Percentiles rank a stretch among this genome's conserved stretches.
These are phyloP conservation scores for Eupithecia exiguata DNA, from an alignment of 2,888 invertebrate species.

Conservation along the genomic window DNA sequence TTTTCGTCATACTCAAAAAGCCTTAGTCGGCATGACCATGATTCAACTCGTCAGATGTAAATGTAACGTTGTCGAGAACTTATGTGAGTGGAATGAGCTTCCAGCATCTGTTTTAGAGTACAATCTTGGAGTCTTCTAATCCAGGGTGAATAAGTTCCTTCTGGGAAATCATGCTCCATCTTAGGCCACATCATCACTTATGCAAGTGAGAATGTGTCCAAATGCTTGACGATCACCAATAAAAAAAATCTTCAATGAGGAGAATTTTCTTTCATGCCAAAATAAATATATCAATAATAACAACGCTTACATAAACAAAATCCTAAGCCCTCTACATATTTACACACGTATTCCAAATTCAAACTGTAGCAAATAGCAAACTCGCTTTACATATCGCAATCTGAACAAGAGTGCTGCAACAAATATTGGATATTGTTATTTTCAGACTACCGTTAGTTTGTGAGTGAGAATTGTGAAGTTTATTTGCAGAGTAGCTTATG, in stretches of 20 bases:
- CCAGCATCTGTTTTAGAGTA: no score
- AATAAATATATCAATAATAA: no score
- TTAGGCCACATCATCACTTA: no score
- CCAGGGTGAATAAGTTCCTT: no score
- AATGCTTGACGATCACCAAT: no score
- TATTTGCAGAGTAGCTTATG: neutral
- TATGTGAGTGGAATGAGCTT: no score
- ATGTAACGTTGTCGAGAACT: no score
- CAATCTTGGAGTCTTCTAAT: no score
- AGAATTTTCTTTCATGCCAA: neutral
- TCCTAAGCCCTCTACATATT: neutral
- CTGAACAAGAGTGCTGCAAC: conserved; percentile 2
- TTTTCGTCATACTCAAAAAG: neutral
- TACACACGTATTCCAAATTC: neutral
- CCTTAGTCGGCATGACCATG: neutral
- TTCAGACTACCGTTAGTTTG: neutral
- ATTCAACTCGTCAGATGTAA: neutral
- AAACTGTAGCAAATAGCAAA: conserved; percentile 2
- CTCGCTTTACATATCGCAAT: conserved; percentile 7
- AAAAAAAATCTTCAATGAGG: no score
- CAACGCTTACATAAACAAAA: neutral
- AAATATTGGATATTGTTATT: conserved; percentile 1
- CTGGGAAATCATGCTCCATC: no score
- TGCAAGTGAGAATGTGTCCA: no score
- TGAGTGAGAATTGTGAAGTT: neutral